Base-by-base conservation (phyloP, 1,140 invertebrate species). In the Listronotus oregonensis region DNA sequence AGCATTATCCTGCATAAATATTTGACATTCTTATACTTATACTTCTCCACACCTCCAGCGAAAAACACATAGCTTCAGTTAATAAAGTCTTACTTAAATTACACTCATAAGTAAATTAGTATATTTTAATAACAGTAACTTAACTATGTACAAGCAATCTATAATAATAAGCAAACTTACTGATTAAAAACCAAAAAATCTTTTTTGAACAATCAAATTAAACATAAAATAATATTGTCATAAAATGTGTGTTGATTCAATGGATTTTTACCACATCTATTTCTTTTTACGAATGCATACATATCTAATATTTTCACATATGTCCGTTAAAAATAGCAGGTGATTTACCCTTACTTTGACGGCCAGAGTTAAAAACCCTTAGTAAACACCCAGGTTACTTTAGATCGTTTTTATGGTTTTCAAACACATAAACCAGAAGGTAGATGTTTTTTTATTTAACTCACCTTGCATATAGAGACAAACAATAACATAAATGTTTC, bases 291-390 rank as follows among this genome's bases (percentile, higher is more conserved):
- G 27, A 50, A 54, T 39, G 51, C 18, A 61, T 51, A 61, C 60
- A 52, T 44, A 54, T 63, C 50, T 54, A 54, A 31, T 18, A 47
- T 66, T 66, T 66, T 66, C 64, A 66, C 64, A 66, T 66, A 31
- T 66, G 64, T 66, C 64, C 64, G 64, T 66, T 59, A 66, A 66
- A 66, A 66, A 49, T 66, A 60, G 57, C 64, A 66, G 51, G 64
- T 66, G 50, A 55, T 54, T 66, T 66, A 54, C 64, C 64, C 64
- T 58, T 55, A 57, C 52, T 50, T 50, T 57, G 62, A 42, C 64
- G 64, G 64, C 43, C 56, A 56, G 51, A 44, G 58, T 51, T 55
- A 58, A 58, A 59, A 56, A 66, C 64, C 49, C 57, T 52, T 52
- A 27, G 56, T 42, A 66, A 66, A 66, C 56, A 66, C 15, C 56